Conservation (phyloP, 2,888 invertebrate species). For the Hybos culiciformis region DNA sequence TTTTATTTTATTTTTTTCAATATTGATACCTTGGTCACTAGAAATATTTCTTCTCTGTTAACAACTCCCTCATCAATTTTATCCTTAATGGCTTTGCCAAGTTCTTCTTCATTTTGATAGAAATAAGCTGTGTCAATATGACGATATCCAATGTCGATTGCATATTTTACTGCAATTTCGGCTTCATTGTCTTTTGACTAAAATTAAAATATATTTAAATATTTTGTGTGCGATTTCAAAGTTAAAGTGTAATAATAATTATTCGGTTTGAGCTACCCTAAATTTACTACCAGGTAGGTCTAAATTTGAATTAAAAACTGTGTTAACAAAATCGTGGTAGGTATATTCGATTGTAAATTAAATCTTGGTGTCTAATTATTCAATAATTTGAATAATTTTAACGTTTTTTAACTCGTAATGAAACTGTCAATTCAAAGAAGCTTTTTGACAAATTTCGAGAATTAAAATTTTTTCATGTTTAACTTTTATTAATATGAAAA, state of each 20-base stretch:
- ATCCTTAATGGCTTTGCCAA: slow-evolving; percentile 47
- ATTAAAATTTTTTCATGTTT: too few relatives aligned
- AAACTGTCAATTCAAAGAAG: too few relatives aligned
- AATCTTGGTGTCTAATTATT: too few relatives aligned
- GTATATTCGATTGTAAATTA: too few relatives aligned
- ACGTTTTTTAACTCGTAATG: too few relatives aligned
- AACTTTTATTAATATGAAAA: too few relatives aligned
- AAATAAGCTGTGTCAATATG: slow-evolving; percentile 51
- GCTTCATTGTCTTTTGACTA: slow-evolving; percentile 54
- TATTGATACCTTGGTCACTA: slow-evolving; percentile 40
- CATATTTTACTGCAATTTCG: slow-evolving; percentile 50
- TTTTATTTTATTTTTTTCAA: neutral
- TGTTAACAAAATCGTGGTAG: neutral
- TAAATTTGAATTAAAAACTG: neutral
- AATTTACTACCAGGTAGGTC: neutral
- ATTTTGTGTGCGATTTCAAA: neutral
- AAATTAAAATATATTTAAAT: slow-evolving; percentile 17
- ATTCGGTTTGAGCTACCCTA: neutral
- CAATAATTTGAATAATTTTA: too few relatives aligned
- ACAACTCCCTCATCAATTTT: slow-evolving; percentile 50
- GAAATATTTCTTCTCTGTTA: slow-evolving; percentile 51
- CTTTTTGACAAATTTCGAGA: too few relatives aligned
- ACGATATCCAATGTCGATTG: slow-evolving; percentile 60
- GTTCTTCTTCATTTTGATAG: slow-evolving; percentile 55
- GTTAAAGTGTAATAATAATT: neutral